Conservation (phyloP, 2,113 vertebrate genomes). For the Egretta garzetta region DNA sequence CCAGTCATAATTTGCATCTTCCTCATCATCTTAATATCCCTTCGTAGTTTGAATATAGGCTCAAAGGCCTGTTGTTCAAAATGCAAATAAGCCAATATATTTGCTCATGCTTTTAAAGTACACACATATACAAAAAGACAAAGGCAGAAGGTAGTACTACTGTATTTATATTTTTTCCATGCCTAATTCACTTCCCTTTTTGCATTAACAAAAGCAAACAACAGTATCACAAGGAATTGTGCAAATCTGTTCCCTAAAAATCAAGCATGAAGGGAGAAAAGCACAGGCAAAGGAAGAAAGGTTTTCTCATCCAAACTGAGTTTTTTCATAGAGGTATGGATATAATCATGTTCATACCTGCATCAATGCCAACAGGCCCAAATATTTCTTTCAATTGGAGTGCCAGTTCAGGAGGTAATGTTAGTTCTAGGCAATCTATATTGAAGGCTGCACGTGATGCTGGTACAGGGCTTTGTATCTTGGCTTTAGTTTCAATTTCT, state of each 20-base stretch:
- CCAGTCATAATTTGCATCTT: not conserved
- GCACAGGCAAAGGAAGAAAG: not conserved
- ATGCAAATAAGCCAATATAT: not conserved
- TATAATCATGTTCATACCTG: slow-evolving; percentile 80
- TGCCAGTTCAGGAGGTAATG: slow-evolving; percentile 91
- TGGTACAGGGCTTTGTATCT: not conserved
- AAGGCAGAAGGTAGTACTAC: not conserved
- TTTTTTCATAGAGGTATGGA: not conserved
- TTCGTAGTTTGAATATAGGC: not conserved
- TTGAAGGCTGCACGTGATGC: slow-evolving; percentile 66
- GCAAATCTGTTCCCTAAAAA: not conserved
- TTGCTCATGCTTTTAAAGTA: not conserved
- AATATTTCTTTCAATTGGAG: slow-evolving; percentile 94
- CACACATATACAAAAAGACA: not conserved
- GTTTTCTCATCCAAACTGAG: not conserved
- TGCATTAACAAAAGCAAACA: not conserved
- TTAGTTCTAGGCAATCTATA: slow-evolving; percentile 90
- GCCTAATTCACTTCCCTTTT: not conserved
- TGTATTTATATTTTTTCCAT: not conserved
- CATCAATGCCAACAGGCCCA: slow-evolving; percentile 91
- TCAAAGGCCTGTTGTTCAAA: not conserved
- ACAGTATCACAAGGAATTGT: not conserved
- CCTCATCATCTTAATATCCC: not conserved
- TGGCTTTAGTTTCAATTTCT: slow-evolving; percentile 12
- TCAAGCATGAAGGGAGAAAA: not conserved